Conservation (phyloP, 2,113 vertebrate genomes). For the Helogale parvula region DNA sequence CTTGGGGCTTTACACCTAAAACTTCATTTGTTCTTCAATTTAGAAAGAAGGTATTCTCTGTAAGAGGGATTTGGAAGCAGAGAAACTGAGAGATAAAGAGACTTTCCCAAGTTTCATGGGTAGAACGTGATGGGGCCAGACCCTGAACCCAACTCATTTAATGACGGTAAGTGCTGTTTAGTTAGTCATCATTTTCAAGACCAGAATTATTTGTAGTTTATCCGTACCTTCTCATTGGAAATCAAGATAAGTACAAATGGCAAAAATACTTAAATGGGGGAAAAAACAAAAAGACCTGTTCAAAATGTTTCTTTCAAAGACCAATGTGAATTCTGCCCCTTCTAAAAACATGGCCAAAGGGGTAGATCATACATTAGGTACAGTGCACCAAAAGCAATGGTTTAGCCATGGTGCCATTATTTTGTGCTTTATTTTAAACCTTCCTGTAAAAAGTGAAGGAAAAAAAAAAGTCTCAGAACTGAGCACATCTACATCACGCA, state of each 20-base stretch:
- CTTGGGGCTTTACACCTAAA: neutral
- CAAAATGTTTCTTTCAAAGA: neutral
- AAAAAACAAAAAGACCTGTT: neutral
- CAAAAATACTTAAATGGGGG: neutral
- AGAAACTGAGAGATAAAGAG: neutral
- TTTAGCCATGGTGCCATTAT: neutral
- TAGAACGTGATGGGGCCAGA: neutral
- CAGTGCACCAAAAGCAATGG: neutral
- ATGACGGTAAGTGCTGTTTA: neutral
- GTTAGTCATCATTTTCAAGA: neutral
- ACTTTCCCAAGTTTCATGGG: neutral
- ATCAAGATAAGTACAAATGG: neutral
- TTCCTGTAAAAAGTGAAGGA: neutral
- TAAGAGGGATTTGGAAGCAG: neutral
- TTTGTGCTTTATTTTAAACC: neutral
- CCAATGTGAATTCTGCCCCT: neutral
- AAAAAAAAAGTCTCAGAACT: neutral
- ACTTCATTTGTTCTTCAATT: neutral
- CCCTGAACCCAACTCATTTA: neutral
- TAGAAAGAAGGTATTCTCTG: neutral
- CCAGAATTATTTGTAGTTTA: neutral
- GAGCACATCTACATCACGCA: neutral
- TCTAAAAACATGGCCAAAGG: constrained; percentile 6
- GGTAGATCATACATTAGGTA: neutral
- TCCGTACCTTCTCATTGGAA: neutral